Evolutionary conservation across 1,140 invertebrate species (phyloP).

Genomic region (Pectinophora gossypiella): DNA sequence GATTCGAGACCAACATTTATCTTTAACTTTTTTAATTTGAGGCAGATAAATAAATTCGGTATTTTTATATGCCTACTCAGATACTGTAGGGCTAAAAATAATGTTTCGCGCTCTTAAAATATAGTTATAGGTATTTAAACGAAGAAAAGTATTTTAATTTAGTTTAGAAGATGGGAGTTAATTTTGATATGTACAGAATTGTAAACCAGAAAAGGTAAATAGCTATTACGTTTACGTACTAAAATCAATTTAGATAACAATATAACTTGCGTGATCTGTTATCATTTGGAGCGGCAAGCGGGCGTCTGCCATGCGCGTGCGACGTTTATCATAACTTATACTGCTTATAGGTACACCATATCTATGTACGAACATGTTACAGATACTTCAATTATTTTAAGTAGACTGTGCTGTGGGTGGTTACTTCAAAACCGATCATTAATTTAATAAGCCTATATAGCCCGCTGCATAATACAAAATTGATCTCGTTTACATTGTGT

Average conservation of each 20-base stretch:
- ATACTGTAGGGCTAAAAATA: no score
- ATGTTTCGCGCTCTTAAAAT: no score
- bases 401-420: neutral
- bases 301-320: neutral
- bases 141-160: no score
- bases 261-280: conserved; percentile 1
- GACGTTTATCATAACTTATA: conserved; percentile 2
- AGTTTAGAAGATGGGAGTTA: no score
- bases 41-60: no score
- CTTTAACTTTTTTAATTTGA: no score
- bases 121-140: no score
- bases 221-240: no score
- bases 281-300: neutral
- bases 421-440: neutral
- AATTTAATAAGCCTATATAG: neutral
- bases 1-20: conserved; percentile 13
- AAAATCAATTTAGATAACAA: no score
- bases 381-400: neutral
- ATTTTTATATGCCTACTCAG: no score
- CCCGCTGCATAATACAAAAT: neutral
- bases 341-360: neutral
- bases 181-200: no score
- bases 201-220: no score
- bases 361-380: neutral
- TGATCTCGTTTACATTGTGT: neutral